phyloP scores from a whole-genome alignment of 1,140 invertebrate species.

The Sinella curviseta region DNA sequence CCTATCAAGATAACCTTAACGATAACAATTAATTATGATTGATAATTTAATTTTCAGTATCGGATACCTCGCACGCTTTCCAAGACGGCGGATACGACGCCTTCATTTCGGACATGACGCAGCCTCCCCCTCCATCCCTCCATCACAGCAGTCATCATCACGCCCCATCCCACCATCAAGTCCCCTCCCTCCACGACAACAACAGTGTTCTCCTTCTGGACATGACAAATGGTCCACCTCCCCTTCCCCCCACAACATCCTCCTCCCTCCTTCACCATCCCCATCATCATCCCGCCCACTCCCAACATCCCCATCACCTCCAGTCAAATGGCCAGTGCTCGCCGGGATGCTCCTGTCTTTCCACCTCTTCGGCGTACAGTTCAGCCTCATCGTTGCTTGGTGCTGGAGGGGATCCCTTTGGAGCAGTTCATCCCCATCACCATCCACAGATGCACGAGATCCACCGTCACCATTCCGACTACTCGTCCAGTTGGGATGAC shows the following conservation, averaged over 20 bases:
- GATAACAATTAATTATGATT: no score
- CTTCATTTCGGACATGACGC: slow-evolving; percentile 36
- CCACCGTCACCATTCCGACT: slow-evolving; percentile 36
- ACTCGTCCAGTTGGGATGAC: slow-evolving; percentile 47
- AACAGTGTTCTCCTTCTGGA: background rate
- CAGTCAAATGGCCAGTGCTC: background rate
- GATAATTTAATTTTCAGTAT: slow-evolving; percentile 30
- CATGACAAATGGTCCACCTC: background rate
- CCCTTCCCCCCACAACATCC: no score
- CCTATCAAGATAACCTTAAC: no score
- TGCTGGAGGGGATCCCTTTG: background rate
- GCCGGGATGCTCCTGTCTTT: background rate
- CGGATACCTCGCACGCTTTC: slow-evolving; percentile 35
- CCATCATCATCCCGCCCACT: background rate
- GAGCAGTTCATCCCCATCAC: background rate
- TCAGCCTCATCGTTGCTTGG: no score
- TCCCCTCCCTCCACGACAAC: background rate
- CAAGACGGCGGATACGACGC: slow-evolving; percentile 39
- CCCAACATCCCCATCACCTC: no score
- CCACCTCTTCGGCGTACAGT: background rate
- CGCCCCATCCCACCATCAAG: background rate
- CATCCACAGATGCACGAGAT: slow-evolving; percentile 23
- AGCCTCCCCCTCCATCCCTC: slow-evolving; percentile 29
- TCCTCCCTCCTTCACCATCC: background rate
- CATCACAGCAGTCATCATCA: slow-evolving; percentile 11